These are phyloP conservation scores for Meloe dianella DNA, from an alignment of 2,888 invertebrate genomes.

Conservation along the genomic window DNA sequence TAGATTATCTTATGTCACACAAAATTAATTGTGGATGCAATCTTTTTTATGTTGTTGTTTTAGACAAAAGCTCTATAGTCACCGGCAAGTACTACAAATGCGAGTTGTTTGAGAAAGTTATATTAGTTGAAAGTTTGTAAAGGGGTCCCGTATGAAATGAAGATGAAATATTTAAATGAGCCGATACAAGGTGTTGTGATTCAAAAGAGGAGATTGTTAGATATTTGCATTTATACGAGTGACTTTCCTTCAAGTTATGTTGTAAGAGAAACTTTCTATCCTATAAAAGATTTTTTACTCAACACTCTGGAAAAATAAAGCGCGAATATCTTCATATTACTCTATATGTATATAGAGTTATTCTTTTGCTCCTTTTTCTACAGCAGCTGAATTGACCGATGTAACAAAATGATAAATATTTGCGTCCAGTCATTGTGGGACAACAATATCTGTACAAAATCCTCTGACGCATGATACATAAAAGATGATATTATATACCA, in stretches of 20 bases:
- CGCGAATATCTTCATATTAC: too few relatives aligned
- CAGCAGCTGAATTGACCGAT: too few relatives aligned
- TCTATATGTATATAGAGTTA: too few relatives aligned
- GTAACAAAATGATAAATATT: too few relatives aligned
- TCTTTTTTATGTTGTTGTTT: slow-evolving; percentile 4
- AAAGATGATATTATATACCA: slow-evolving; percentile 22
- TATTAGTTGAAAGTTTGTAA: slow-evolving; percentile 43
- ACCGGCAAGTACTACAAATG: slow-evolving; percentile 37
- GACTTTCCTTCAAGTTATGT: slow-evolving; percentile 15
- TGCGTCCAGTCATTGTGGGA: too few relatives aligned
- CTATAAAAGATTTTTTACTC: neutral
- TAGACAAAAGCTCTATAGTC: slow-evolving; percentile 14
- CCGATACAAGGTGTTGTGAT: slow-evolving; percentile 43
- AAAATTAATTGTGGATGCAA: too few relatives aligned
- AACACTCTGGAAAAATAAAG: too few relatives aligned
- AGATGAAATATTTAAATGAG: slow-evolving; percentile 47
- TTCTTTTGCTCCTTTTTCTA: too few relatives aligned
- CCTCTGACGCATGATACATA: too few relatives aligned
- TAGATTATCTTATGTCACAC: too few relatives aligned
- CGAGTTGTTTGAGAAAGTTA: slow-evolving; percentile 43
- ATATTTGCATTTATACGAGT: slow-evolving; percentile 40
- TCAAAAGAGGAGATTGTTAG: slow-evolving; percentile 25
- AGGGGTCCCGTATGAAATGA: slow-evolving; percentile 41
- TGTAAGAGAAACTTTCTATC: slow-evolving; percentile 30
- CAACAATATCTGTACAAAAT: too few relatives aligned